These are phyloP conservation scores for Eurois occulta DNA, from an alignment of 2,888 invertebrate species.

Conservation along the genomic window DNA sequence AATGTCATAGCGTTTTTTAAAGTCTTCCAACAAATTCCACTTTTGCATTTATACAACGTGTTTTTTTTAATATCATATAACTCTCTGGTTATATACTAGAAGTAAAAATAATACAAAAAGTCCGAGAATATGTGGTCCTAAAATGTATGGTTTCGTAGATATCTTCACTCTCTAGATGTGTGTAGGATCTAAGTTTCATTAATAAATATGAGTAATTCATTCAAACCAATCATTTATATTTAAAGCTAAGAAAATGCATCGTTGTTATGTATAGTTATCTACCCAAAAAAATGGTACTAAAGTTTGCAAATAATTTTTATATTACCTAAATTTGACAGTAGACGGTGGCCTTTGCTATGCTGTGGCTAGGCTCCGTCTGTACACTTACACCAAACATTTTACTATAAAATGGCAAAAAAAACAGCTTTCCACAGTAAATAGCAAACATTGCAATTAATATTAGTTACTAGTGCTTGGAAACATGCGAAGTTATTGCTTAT, in stretches of 20 bases:
- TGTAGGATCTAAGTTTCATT: too few species aligned
- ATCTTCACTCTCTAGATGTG: too few species aligned
- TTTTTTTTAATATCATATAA: too few species aligned
- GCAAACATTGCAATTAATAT: slow-evolving; percentile 63
- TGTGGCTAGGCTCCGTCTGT: neutral
- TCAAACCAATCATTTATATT: too few species aligned
- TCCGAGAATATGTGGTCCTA: too few species aligned
- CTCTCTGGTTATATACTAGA: too few species aligned
- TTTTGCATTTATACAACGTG: neutral
- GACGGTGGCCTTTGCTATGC: neutral
- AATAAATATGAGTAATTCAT: too few species aligned
- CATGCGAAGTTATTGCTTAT: slow-evolving; percentile 66
- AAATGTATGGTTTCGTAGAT: too few species aligned
- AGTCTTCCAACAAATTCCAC: neutral
- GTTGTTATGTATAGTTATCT: neutral
- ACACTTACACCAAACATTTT: slow-evolving; percentile 4
- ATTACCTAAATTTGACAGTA: neutral
- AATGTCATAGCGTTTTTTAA: neutral
- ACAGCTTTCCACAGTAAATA: slow-evolving; percentile 40
- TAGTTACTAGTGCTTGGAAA: slow-evolving; percentile 52
- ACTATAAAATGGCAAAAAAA: slow-evolving; percentile 29
- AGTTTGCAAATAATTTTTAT: neutral
- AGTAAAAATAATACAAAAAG: too few species aligned
- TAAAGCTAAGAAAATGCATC: too few species aligned
- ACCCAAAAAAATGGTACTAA: neutral